Conservation (phyloP, 2,888 invertebrate genomes). For the Lacanobia oleracea region DNA sequence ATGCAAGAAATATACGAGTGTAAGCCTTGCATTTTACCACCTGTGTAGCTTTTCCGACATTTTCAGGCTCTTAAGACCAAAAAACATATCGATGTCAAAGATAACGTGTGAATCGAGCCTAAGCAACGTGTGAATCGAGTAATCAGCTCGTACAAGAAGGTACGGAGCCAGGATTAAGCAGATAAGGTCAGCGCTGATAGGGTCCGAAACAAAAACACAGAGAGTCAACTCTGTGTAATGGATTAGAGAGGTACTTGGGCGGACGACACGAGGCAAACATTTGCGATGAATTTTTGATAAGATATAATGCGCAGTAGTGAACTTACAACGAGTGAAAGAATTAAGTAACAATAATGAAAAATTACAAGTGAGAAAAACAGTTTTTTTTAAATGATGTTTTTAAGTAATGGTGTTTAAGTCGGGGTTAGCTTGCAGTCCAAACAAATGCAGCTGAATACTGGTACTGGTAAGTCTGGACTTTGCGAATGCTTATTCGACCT, state of each 20-base stretch:
- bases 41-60: too few relatives aligned
- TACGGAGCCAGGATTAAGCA: constrained; percentile 34
- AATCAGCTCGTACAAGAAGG: constrained; percentile 40
- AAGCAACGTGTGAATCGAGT: too few relatives aligned
- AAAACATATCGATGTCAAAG: constrained; percentile 25
- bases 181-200: constrained; percentile 42
- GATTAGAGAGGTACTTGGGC: constrained; percentile 26
- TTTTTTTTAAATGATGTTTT: not conserved
- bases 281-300: constrained; percentile 15
- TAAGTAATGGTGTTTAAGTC: too few relatives aligned
- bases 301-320: not conserved
- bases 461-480: too few relatives aligned
- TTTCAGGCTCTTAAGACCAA: not conserved
- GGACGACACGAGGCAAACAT: constrained; percentile 4
- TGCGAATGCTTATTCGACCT: too few relatives aligned
- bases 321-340: not conserved
- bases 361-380: too few relatives aligned
- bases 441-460: too few relatives aligned
- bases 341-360: not conserved
- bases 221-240: constrained; percentile 29
- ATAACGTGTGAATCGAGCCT: constrained; percentile 10
- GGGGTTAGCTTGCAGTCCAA: too few relatives aligned
- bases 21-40: not conserved
- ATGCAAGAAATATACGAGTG: not conserved
- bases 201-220: constrained; percentile 46